Percentiles rank a stretch among this genome's conserved stretches.
Evolutionary conservation across 2,888 invertebrate species (phyloP).

Genomic region (Drosophila nigritarsus): DNA sequence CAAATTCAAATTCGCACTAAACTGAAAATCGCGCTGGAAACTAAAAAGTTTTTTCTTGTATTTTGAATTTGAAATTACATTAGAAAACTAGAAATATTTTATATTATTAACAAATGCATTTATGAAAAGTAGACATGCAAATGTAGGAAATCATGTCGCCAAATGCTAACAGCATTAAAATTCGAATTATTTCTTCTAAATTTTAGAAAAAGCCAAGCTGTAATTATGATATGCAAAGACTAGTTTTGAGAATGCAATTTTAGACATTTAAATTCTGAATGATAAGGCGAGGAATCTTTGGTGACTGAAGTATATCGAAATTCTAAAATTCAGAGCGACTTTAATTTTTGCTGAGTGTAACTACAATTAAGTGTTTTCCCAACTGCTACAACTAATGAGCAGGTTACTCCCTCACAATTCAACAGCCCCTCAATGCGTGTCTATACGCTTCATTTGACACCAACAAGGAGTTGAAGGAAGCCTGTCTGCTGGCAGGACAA

Average conservation of each 20-base stretch:
- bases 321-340: not conserved
- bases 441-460: conserved; percentile 56
- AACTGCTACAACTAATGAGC: conserved; percentile 50
- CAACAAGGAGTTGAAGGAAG: conserved; percentile 5
- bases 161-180: not conserved
- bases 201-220: not conserved
- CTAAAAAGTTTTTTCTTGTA: not conserved
- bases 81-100: too few relatives aligned
- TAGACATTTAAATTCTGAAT: not conserved
- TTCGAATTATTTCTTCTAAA: not conserved
- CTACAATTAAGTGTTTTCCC: conserved; percentile 51
- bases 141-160: not conserved
- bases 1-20: not conserved
- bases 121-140: not conserved
- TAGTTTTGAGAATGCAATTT: not conserved
- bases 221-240: not conserved
- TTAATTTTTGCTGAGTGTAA: conserved; percentile 2
- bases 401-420: conserved; percentile 4
- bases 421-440: conserved; percentile 12
- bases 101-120: not conserved
- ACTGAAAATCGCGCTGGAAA: not conserved
- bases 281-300: too few relatives aligned
- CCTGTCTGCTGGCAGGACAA: conserved; percentile 18
- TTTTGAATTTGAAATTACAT: too few relatives aligned
- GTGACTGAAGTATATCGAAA: too few relatives aligned